Evolutionary conservation across 2,113 vertebrate genomes (phyloP), one percentile per base, ranked within the genome.

Genomic region (Notechis scutatus): DNA sequence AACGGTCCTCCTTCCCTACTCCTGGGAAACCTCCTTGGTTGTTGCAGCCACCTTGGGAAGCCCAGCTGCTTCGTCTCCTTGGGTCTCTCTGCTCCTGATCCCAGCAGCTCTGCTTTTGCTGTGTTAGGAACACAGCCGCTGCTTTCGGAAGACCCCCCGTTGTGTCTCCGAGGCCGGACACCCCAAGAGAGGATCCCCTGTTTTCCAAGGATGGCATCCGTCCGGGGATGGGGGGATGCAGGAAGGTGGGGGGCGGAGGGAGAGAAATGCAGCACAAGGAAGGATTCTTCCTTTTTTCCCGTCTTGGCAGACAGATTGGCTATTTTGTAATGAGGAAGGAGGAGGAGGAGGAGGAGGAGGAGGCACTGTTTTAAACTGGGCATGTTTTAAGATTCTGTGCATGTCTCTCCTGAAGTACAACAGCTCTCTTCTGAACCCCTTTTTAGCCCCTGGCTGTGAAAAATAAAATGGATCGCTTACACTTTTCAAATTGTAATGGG

Each of bases 51-150:
- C 98, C 95, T 97, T 99, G 97, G 98, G 99, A 97, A 97, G 98
- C 96, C 98, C 98, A 96, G 98, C 98, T 93, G 95, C 98, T 92
- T 98, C 98, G 96, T 98, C 96, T 97, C 98, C 98, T 95, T 97
- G 98, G 97, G 97, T 97, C 95, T 98, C 98, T 95, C 98, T 99
- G 98, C 98, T 99, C 97, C 95, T 98, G 95, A 98, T 98, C 95
- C 96, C 98, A 96, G 97, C 98, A 97, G 97, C 98, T 97, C 96
- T 98, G 87, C 97, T 98, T 95, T 97, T 99, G 97, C 97, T 99
- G 96, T 99, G 97, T 96, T 99, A 99, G 98, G 98, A 96, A 96
- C 95, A n/a, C 91, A 86, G 45, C 93, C 45, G 6, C 74, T 55
- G 1, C 93, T 91, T 97, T 50, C 42, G 96, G 95, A 87, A 92